phyloP scores from a whole-genome alignment of 2,888 invertebrate genomes.

The Leptopilina syphax region DNA sequence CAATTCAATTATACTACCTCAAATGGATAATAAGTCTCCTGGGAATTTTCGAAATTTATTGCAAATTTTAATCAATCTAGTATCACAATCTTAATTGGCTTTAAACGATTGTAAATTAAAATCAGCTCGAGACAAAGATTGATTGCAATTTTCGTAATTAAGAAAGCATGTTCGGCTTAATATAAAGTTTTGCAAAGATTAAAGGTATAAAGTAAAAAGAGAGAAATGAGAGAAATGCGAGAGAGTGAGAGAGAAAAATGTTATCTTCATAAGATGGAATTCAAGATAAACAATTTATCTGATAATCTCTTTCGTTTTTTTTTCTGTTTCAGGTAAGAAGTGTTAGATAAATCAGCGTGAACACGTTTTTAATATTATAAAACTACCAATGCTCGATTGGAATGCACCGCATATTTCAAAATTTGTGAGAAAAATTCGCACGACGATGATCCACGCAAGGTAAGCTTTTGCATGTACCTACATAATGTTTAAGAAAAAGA shows the following conservation, averaged over 20 bases:
- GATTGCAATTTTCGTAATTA: constrained; percentile 8
- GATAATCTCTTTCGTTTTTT: constrained; percentile 15
- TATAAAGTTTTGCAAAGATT: constrained; percentile 14
- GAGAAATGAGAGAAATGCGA: too few species aligned
- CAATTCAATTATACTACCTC: too few species aligned
- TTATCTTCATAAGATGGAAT: constrained; percentile 8
- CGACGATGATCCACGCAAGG: neutral
- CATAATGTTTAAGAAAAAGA: neutral
- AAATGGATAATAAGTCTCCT: neutral
- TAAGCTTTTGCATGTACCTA: neutral
- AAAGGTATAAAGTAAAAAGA: neutral
- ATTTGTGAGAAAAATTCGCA: neutral
- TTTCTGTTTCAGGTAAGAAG: constrained; percentile 12
- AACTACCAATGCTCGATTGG: neutral
- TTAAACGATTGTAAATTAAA: constrained; percentile 24
- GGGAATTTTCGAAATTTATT: neutral
- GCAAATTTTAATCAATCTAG: neutral
- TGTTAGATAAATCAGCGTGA: constrained; percentile 16
- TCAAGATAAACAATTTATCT: constrained; percentile 7
- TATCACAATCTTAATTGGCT: neutral
- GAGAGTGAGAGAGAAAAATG: neutral
- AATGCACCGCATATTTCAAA: constrained; percentile 12
- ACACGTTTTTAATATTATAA: constrained; percentile 8
- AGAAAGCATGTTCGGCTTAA: constrained; percentile 1
- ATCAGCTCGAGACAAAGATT: neutral